Evolutionary conservation across 2,797 vertebrate species (phyloP), one percentile per base, ranked within the genome.

Genomic region (Fratercula arctica): DNA sequence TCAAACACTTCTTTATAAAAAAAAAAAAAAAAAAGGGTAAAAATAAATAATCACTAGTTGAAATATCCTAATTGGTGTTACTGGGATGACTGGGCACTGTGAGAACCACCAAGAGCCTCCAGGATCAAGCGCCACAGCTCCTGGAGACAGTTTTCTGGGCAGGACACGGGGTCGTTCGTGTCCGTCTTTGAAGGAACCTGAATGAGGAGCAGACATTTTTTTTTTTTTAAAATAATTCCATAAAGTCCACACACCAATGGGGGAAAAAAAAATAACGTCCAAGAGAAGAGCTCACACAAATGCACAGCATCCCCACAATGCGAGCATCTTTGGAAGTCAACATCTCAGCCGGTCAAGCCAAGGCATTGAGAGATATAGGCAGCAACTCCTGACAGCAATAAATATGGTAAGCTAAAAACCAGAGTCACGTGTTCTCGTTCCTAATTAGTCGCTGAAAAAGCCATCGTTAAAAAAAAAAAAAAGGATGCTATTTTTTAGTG

Each of bases 401-500:
- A 90, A 68, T 76, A 96, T 9, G 51, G 64, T 75, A 48, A 60
- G 85, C 91, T 93, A 74, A 73, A 89, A 80, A 23, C 70, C 8
- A 23, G 68, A 70, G 80, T 64, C 90, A 54, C 4, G 4, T 43
- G 90, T 91, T 72, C 92, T 96, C 59, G 3, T 45, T 87, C 95
- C 84, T 91, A 43, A 53, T 76, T 18, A 94, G 83, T 82, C 3
- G 10, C 93, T 96, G 96, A 48, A 85, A 95, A 82, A 93, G 87
- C 94, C 91, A 76, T 79, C 59, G 4, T 95, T 85, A 96, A 84
- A 76, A 85, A 76, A 43, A 41, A 61, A 64, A 35, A 75, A 41
- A 70, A 76, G 9, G 28, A 90, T 51, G 77, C 87, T 89, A 74
- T 96, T 95, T 85, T 91, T 94, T 96, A 96, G 97, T 93, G 97